These are phyloP conservation scores for Brachionus paranguensis DNA, from an alignment of 1,140 invertebrate genomes.

Conservation along the genomic window DNA sequence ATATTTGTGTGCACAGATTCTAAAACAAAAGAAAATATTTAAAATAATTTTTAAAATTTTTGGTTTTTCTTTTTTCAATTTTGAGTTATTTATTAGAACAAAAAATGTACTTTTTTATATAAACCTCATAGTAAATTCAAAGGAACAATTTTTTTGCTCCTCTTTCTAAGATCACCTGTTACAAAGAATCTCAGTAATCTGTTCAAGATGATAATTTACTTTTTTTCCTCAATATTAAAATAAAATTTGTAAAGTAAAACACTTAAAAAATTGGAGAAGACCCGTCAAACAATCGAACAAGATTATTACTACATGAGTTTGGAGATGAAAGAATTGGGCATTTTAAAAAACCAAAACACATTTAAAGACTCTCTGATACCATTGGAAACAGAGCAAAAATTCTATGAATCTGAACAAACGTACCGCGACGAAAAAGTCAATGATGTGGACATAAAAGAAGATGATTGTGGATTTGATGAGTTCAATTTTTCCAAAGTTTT, in stretches of 20 bases:
- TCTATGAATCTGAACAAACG: background rate
- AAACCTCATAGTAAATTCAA: no score
- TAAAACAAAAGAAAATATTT: no score
- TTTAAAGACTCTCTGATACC: background rate
- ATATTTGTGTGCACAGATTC: no score
- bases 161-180: no score
- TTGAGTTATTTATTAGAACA: no score
- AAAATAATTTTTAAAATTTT: no score
- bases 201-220: background rate
- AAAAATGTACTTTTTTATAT: no score
- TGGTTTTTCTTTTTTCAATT: no score
- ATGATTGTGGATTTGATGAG: background rate
- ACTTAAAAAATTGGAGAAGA: constrained; percentile 23
- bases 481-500: background rate
- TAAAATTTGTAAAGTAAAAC: constrained; percentile 2
- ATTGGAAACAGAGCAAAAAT: background rate
- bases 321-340: constrained; percentile 20
- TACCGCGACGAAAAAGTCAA: background rate
- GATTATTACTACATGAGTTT: constrained; percentile 27
- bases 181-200: no score
- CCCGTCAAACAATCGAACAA: constrained; percentile 27
- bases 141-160: no score
- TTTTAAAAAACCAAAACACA: background rate
- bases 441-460: background rate
- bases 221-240: background rate